These are phyloP conservation scores for Ciona savignyi DNA, from an alignment of 23 tunicate genomes.

Conservation along the genomic window DNA sequence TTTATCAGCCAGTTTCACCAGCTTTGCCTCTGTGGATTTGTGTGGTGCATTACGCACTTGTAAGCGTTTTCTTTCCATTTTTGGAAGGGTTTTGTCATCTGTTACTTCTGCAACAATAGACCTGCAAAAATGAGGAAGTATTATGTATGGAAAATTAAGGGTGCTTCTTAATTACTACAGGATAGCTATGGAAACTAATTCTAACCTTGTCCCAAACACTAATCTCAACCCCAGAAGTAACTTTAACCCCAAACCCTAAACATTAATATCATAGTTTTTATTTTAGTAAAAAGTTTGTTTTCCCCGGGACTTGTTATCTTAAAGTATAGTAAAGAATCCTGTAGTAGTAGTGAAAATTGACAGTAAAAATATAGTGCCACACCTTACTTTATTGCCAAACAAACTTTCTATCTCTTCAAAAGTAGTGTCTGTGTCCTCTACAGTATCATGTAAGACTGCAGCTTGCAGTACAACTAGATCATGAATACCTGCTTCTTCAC, in stretches of 20 bases:
- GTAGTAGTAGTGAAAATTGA: too few species aligned
- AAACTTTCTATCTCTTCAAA: conserved; percentile 79
- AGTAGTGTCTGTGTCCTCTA: conserved; percentile 95
- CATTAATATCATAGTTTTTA: too few species aligned
- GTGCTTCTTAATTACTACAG: too few species aligned
- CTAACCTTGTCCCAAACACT: too few species aligned
- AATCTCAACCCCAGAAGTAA: too few species aligned
- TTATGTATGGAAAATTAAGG: not conserved
- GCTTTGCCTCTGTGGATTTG: conserved; percentile 83
- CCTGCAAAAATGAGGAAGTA: conserved; percentile 11
- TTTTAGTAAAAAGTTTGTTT: too few species aligned
- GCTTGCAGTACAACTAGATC: conserved; percentile 76
- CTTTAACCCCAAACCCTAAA: too few species aligned
- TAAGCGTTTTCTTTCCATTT: conserved; percentile 67
- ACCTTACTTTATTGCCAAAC: conserved; percentile 79
- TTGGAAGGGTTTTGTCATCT: conserved; percentile 89
- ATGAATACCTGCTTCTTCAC: conserved; percentile 55
- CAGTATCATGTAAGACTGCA: conserved; percentile 97
- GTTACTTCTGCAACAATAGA: conserved; percentile 88
- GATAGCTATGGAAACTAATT: too few species aligned
- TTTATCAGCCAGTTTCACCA: conserved; percentile 96
- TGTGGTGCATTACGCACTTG: conserved; percentile 90
- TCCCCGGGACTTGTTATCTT: too few species aligned
- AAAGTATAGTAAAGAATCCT: too few species aligned
- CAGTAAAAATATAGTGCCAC: too few species aligned